Conservation (phyloP, 2,888 invertebrate species). For the Drosophila meridionalis region DNA sequence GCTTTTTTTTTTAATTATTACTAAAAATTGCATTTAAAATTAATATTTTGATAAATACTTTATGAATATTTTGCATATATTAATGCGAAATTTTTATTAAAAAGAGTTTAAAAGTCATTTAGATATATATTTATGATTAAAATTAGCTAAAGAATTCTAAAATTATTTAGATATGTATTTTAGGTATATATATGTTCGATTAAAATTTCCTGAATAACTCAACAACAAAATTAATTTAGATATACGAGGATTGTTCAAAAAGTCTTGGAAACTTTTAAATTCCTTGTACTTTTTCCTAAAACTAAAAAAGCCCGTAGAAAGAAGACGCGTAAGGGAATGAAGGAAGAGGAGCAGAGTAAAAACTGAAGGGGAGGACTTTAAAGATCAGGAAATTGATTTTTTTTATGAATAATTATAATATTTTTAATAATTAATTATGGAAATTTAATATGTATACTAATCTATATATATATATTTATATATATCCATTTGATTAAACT, state of each 20-base stretch:
- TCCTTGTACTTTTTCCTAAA: too few relatives aligned
- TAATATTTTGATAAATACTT: neutral
- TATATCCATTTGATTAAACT: neutral
- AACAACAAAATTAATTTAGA: neutral
- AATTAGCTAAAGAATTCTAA: neutral
- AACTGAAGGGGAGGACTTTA: too few relatives aligned
- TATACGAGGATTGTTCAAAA: too few relatives aligned
- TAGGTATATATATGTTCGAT: too few relatives aligned
- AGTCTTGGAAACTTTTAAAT: too few relatives aligned
- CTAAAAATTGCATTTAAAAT: neutral
- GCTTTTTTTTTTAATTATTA: constrained; percentile 11
- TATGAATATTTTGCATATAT: neutral
- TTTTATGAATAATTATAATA: too few relatives aligned
- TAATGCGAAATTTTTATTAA: neutral
- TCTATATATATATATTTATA: neutral
- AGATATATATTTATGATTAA: neutral
- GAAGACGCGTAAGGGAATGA: too few relatives aligned
- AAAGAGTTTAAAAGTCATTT: neutral
- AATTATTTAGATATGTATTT: neutral
- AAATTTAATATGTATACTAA: neutral
- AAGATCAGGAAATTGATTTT: too few relatives aligned
- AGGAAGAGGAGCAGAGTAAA: too few relatives aligned
- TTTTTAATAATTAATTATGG: neutral
- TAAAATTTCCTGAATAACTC: neutral
- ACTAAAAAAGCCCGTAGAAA: too few relatives aligned